Conservation (phyloP, 2,797 vertebrate species). For the Cyclura pinguis region DNA sequence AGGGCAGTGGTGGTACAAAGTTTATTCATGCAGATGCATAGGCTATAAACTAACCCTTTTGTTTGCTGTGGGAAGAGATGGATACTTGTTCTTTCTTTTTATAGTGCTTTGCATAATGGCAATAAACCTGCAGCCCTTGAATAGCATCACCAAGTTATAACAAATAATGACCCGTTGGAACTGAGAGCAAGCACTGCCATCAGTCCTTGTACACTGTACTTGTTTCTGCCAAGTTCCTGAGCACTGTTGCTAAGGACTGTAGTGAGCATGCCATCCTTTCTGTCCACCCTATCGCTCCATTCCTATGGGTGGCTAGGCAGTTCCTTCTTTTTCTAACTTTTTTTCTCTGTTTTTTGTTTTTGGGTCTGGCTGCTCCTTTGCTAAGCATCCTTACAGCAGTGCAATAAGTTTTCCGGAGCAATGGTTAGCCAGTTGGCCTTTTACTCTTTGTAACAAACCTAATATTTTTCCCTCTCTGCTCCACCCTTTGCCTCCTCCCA, state of each 20-base stretch:
- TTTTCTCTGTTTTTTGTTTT: neutral
- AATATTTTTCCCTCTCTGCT: slow-evolving; percentile 68
- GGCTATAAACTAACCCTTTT: neutral
- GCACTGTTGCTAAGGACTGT: slow-evolving; percentile 75
- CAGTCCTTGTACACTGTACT: neutral
- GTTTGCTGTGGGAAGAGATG: slow-evolving; percentile 14
- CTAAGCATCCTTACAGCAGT: slow-evolving; percentile 37
- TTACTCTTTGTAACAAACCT: slow-evolving; percentile 63
- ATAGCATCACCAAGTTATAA: slow-evolving; percentile 23
- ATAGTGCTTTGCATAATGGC: neutral
- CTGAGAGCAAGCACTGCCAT: slow-evolving; percentile 1
- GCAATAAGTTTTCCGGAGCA: slow-evolving; percentile 80
- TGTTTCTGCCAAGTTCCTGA: slow-evolving; percentile 54
- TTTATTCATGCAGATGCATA: slow-evolving; percentile 4
- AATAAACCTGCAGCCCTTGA: neutral
- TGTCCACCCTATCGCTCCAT: neutral
- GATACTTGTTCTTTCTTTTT: slow-evolving; percentile 14
- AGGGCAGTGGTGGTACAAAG: neutral
- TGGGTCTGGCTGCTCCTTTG: slow-evolving; percentile 25
- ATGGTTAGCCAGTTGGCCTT: slow-evolving; percentile 73
- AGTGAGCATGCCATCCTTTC: slow-evolving; percentile 67
- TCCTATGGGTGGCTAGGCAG: slow-evolving; percentile 45
- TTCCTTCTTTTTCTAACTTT: neutral
- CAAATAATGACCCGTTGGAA: slow-evolving; percentile 2
- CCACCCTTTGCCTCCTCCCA: slow-evolving; percentile 43